Percentiles rank a stretch among this genome's conserved stretches.
Conservation (phyloP, 1,140 invertebrate species). For the Samia ricini region DNA sequence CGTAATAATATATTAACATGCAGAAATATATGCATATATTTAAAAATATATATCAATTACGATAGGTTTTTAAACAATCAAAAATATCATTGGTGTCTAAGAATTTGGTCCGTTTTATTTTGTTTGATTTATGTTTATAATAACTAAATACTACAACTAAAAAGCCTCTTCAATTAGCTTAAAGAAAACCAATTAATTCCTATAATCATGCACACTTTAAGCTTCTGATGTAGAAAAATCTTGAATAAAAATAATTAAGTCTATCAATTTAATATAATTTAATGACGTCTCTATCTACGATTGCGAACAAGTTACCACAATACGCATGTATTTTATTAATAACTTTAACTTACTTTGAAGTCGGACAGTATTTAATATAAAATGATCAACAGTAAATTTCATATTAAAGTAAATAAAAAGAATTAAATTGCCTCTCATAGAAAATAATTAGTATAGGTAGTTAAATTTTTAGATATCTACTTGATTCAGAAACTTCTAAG, state of each 20-base stretch:
- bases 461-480: no score
- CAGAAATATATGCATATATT: background rate
- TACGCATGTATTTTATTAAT: no score
- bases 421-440: no score
- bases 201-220: background rate
- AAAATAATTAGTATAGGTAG: no score
- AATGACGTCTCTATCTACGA: no score
- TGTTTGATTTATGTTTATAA: background rate
- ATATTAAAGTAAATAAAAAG: no score
- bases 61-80: background rate
- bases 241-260: background rate
- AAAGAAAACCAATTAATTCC: background rate
- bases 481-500: no score
- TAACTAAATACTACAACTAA: constrained; percentile 7
- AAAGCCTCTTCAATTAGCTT: constrained; percentile 12
- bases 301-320: no score
- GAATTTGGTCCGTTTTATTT: background rate
- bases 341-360: no score
- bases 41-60: background rate
- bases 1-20: background rate
- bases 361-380: no score
- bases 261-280: background rate
- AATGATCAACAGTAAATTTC: no score
- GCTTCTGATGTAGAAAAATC: background rate
- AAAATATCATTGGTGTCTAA: background rate